Evolutionary conservation across 2,888 invertebrate genomes (phyloP), one percentile per base, ranked within the genome.

Genomic region (Listrodromus nycthemerus): DNA sequence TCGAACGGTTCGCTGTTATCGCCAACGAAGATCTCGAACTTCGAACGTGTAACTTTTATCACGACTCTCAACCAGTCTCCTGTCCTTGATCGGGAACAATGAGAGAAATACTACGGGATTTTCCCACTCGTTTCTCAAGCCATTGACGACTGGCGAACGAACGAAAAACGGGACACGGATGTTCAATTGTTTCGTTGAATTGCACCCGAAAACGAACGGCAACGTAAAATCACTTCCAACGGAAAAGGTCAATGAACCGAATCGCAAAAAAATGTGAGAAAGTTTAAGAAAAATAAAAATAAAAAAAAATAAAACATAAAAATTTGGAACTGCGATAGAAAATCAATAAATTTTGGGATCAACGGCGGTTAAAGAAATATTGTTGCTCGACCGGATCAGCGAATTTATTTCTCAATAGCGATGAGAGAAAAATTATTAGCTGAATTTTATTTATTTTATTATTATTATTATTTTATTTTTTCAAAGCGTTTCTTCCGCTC

Each of bases 101-200:
- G 73, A 55, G 58, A 65, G n/a, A 71, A 50, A 65, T 65, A 45
- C 30, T 58, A 45, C 50, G 63, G 21, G 70, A 71, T 66, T 65
- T 65, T 65, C 37, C 65, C 71, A 19, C 45, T 55, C 27, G 30
- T 52, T 79, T 71, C 55, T 16, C 16, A 21, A 30, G 16, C 65
- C 70, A 65, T 71, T 79, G 52, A 52, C 71, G 65, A 70, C 55
- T 65, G 70, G 63, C 65, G 52, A 55, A 79, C 45, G 71, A n/a
- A 41, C 27, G 52, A 63, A 70, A 66, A 70, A 66, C 24, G 5
- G 8, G 37, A 70, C 21, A 48, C 19, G 30, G 41, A n/a, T 71
- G 13, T 71, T 52, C 55, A 79, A 79, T 79, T 71, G 71, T 79
- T 79, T 79, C 37, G 52, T 55, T 79, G 33, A 66, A 65, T 45